Base-by-base conservation (phyloP, 2,888 invertebrate species). In the Synanthedon myopaeformis region DNA sequence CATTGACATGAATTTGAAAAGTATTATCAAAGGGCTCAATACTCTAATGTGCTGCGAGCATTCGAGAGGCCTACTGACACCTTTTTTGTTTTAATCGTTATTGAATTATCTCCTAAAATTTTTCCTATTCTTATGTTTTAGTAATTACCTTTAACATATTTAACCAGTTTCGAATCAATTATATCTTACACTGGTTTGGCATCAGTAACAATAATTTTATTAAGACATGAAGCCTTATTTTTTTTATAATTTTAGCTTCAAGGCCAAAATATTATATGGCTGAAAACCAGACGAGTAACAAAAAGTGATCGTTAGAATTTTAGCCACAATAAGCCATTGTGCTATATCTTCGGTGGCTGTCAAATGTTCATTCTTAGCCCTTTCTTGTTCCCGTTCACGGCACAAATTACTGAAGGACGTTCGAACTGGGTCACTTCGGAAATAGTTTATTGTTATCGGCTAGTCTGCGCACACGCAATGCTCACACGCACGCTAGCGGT, bases 401-500 rank as follows among this genome's bases (percentile, higher is more conserved):
- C 77, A 85, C 85, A 80, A 82, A 85, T 85, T 84, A 69, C 79
- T 72, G 86, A 87, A 87, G 87, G 87, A 87, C 87, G 86, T 80
- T 74, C 73, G 70, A 87, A 84, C 83, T 87, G 78, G 86, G 86
- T 86, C 87, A 87, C 84, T 87, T 87, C 87, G 86, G 84, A 87
- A 87, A 87, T 87, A 87, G 85, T 86, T 86, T 86, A 87, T 87
- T 87, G 87, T 87, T 87, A 87, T 86, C 85, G 85, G 79, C 80
- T 76, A 77, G 79, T 73, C 75, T 76, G 85, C 82, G 82, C 81
- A 70, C 82, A 83, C 82, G 83, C 78, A 79, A 76, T 72, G 72
- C 83, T 74, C 74, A 74, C 76, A 77, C 76, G 70, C 76, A 70
- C 75, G 72, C 76, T 70, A 65, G 60, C 68, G 62, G 64, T 51